A percentile compares a stretch with the other conserved stretches of the same genome.
Evolutionary conservation across 2,888 invertebrate genomes (phyloP).

Genomic region (Aphidoletes aphidimyza): DNA sequence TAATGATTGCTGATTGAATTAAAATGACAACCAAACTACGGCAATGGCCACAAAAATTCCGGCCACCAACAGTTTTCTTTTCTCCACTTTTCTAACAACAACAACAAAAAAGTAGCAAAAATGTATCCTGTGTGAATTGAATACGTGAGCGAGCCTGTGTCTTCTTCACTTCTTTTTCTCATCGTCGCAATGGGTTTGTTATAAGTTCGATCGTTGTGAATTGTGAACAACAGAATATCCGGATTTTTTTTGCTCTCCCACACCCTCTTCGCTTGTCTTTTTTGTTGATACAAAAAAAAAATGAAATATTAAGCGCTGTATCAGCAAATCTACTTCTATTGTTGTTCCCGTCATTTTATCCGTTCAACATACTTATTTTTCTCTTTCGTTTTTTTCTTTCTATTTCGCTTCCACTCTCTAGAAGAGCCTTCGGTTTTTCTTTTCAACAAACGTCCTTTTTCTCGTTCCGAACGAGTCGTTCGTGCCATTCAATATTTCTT

Average conservation of each 20-base stretch:
- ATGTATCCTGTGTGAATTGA: no score
- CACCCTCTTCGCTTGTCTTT: not conserved
- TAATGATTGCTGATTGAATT: no score
- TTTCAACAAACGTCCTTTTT: not conserved
- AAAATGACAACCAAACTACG: no score
- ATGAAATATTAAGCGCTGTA: slow-evolving; percentile 47
- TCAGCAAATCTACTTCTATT: slow-evolving; percentile 33
- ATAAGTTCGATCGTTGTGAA: not conserved
- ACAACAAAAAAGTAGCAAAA: no score
- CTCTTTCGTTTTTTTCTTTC: not conserved
- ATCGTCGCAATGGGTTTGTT: not conserved
- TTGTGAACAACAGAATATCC: not conserved
- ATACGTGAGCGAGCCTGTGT: no score
- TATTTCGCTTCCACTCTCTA: no score
- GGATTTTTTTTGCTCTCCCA: not conserved
- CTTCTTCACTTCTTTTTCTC: not conserved
- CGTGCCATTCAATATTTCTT: not conserved
- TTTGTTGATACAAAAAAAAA: not conserved
- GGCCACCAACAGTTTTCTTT: no score
- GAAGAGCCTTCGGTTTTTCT: no score
- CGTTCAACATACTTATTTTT: not conserved
- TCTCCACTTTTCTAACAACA: no score
- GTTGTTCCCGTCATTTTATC: slow-evolving; percentile 21
- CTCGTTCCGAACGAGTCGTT: no score
- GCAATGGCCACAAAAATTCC: no score